These are phyloP conservation scores for Luidia sarsii DNA, from an alignment of 53 echinoderm and acorn worm genomes.

Conservation along the genomic window DNA sequence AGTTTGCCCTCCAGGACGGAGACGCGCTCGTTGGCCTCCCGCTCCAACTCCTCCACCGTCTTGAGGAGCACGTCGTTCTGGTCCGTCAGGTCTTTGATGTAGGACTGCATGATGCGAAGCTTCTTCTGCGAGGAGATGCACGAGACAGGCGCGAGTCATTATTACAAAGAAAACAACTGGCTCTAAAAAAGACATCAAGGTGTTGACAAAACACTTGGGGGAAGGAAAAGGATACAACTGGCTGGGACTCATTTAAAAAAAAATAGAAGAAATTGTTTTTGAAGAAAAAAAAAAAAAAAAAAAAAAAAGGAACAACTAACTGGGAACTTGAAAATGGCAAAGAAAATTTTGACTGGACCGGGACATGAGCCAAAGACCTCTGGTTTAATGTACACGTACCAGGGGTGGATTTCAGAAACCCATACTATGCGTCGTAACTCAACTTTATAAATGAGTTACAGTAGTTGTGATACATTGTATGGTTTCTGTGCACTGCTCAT, in stretches of 20 bases:
- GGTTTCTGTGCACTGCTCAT: too few species aligned
- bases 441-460: too few species aligned
- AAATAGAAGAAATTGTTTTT: too few species aligned
- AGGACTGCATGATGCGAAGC: conserved; percentile 83
- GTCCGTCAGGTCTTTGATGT: conserved; percentile 86
- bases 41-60: conserved; percentile 90
- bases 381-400: too few species aligned
- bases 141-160: neutral
- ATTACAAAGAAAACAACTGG: neutral
- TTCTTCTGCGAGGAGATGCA: conserved; percentile 75
- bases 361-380: too few species aligned
- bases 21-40: conserved; percentile 87
- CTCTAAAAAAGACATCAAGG: neutral
- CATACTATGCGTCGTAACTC: neutral
- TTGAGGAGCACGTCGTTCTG: conserved; percentile 89
- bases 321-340: too few species aligned
- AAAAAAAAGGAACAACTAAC: too few species aligned
- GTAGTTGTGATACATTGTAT: too few species aligned
- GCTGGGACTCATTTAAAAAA: too few species aligned
- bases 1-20: conserved; percentile 73
- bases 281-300: too few species aligned
- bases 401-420: neutral
- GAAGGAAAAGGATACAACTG: too few species aligned
- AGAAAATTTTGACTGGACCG: too few species aligned
- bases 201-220: neutral